Evolutionary conservation across 2,888 invertebrate species (phyloP).

Genomic region (Melolontha melolontha): DNA sequence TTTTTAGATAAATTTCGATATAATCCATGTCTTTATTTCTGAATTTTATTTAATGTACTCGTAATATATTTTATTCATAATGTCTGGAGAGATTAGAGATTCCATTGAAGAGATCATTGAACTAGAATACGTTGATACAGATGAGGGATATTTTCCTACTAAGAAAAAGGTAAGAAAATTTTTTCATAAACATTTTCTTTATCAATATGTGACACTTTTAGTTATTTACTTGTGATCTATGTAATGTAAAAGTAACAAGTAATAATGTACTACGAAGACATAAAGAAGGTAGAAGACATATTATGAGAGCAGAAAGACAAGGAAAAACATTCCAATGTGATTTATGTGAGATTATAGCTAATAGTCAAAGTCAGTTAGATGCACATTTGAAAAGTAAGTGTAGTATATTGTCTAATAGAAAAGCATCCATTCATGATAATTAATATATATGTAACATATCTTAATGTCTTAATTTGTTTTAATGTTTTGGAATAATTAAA

Average conservation of each 20-base stretch:
- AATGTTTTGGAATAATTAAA: no score
- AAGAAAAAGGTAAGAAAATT: slow-evolving; percentile 44
- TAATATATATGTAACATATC: no score
- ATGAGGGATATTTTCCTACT: slow-evolving; percentile 33
- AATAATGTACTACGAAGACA: slow-evolving; percentile 61
- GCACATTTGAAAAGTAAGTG: slow-evolving; percentile 63
- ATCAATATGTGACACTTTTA: slow-evolving; percentile 47
- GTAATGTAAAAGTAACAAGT: slow-evolving; percentile 63
- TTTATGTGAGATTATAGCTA: slow-evolving; percentile 61
- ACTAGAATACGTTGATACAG: slow-evolving; percentile 14
- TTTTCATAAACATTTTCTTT: neutral
- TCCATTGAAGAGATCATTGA: slow-evolving; percentile 46
- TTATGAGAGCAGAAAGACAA: slow-evolving; percentile 59
- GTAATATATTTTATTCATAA: slow-evolving; percentile 16
- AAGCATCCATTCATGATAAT: no score
- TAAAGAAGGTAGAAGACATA: slow-evolving; percentile 62
- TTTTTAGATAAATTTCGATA: neutral
- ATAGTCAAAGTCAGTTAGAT: slow-evolving; percentile 63
- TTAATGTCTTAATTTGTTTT: no score
- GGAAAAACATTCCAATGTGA: slow-evolving; percentile 63
- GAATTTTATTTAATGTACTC: neutral
- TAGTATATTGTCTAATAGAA: no score
- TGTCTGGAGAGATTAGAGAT: slow-evolving; percentile 45
- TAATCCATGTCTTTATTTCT: no score
- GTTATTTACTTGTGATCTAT: slow-evolving; percentile 60